Evolutionary conservation across 1,140 invertebrate genomes (phyloP), one percentile per base, ranked within the genome.

Genomic region (Trichomalopsis sarcophagae): DNA sequence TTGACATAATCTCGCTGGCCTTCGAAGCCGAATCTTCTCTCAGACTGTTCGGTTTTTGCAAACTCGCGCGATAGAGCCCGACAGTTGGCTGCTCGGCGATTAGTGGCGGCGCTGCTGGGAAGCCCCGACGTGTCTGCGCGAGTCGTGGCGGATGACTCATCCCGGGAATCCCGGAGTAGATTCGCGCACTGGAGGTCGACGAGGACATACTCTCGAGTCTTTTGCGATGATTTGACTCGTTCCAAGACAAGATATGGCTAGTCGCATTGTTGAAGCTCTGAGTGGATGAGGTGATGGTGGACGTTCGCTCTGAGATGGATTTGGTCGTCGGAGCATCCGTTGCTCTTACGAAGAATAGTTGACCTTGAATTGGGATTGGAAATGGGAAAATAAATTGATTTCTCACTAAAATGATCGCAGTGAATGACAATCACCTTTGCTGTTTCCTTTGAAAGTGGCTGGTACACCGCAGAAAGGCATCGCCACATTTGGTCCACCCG

Each of bases 301-400:
- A 76, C 14, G 78, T 82, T 50, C 62, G 80, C 47, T 84, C 82
- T 1, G 73, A 2, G 23, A 40, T 10, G 11, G 50, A 4, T 7
- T 80, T 87, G 10, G 23, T 82, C 10, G 68, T 17, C 2, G 87
- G 44, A 7, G 68, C 68, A 14, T 87, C 87, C n/a, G 87, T 75
- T 0, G 87, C 84, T 71, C 81, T 81, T 6, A 87, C 78, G 40
- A 87, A 87, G 55, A 86, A 73, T 13, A 86, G 75, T 21, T 86
- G 82, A 1, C 85, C 85, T 86, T 21, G 6, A 62, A 17, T 21
- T 55, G 21, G 14, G 55, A 6, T 62, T 21, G 55, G 5, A 62
- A 5, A 6, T 62, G 7, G 55, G 5, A 62, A 5, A 62, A 14
- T 55, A 1, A 55, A 55, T 21, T 14, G 50, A 55, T 55, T 10